Evolutionary conservation across 2,113 vertebrate species (phyloP).

Genomic region (Poeciliopsis occidentalis): DNA sequence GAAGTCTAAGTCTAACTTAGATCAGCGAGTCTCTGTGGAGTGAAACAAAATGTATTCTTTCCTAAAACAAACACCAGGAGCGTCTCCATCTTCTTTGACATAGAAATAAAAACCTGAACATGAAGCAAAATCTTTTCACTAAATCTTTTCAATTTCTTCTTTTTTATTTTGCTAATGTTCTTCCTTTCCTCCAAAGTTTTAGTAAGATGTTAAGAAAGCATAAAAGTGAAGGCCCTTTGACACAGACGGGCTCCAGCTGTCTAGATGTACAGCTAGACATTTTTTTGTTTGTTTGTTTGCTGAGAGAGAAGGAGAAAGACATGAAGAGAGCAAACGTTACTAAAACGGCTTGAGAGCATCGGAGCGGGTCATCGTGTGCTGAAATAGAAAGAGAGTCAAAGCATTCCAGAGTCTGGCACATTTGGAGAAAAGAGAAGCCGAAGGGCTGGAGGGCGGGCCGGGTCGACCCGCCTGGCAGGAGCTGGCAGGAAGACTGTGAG

Average conservation of each 20-base stretch:
- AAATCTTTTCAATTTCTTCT: not conserved
- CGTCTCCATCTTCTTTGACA: not conserved
- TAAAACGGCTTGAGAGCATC: conserved; percentile 18
- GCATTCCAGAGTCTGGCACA: conserved; percentile 67
- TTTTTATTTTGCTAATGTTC: not conserved
- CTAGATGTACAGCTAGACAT: not conserved
- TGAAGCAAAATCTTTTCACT: too few species aligned
- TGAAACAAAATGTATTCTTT: not conserved
- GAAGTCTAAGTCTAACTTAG: too few species aligned
- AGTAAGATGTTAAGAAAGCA: not conserved
- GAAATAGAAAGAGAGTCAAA: conserved; percentile 63
- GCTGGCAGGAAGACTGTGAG: conserved; percentile 49
- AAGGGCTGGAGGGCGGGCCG: conserved; percentile 9
- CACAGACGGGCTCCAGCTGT: not conserved
- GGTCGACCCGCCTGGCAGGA: conserved; percentile 20
- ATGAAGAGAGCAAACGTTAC: conserved; percentile 3
- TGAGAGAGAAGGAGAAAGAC: not conserved
- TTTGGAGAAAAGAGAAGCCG: conserved; percentile 29
- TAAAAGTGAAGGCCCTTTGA: not conserved
- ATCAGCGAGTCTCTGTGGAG: not conserved
- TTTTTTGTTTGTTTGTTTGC: not conserved
- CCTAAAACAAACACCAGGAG: not conserved
- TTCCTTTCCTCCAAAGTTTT: not conserved
- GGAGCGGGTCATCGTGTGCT: conserved; percentile 23
- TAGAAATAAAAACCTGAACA: not conserved